Conservation (phyloP, 1,140 invertebrate species). For the Euwallacea similis region DNA sequence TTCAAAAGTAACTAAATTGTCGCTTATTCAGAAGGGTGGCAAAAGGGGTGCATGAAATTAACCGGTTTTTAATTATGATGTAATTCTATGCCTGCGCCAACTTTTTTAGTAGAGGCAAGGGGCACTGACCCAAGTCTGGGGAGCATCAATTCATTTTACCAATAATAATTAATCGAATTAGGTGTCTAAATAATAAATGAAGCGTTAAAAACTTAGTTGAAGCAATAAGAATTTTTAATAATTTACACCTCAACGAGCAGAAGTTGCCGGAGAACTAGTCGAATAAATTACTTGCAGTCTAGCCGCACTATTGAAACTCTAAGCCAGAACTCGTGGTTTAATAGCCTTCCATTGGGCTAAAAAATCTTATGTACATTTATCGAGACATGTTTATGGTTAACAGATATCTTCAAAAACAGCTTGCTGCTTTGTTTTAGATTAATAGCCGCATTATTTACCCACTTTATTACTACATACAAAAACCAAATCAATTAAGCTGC, state of each 20-base stretch:
- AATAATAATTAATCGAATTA: too few relatives aligned
- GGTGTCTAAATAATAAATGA: neutral
- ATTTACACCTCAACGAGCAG: constrained; percentile 15
- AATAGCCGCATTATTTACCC: too few relatives aligned
- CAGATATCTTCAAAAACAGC: too few relatives aligned
- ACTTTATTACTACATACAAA: too few relatives aligned
- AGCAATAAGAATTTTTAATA: neutral
- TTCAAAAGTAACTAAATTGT: constrained; percentile 8
- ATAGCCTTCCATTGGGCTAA: neutral
- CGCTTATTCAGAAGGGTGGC: constrained; percentile 4
- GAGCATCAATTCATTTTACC: neutral
- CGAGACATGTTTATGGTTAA: too few relatives aligned
- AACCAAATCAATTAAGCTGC: too few relatives aligned
- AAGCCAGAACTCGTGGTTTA: neutral
- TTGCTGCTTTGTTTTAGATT: too few relatives aligned
- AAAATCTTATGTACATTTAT: too few relatives aligned
- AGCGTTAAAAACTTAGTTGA: neutral
- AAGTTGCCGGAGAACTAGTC: constrained; percentile 13
- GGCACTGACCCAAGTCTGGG: constrained; percentile 1
- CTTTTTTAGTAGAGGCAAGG: neutral
- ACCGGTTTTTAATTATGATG: constrained; percentile 12
- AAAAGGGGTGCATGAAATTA: constrained; percentile 4
- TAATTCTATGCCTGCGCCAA: neutral
- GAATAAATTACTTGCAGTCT: constrained; percentile 12
- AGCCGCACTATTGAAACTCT: constrained; percentile 1